Percentiles rank a stretch among this genome's conserved stretches.
Evolutionary conservation across 2,797 vertebrate genomes (phyloP).

Genomic region (Trachops cirrhosus): DNA sequence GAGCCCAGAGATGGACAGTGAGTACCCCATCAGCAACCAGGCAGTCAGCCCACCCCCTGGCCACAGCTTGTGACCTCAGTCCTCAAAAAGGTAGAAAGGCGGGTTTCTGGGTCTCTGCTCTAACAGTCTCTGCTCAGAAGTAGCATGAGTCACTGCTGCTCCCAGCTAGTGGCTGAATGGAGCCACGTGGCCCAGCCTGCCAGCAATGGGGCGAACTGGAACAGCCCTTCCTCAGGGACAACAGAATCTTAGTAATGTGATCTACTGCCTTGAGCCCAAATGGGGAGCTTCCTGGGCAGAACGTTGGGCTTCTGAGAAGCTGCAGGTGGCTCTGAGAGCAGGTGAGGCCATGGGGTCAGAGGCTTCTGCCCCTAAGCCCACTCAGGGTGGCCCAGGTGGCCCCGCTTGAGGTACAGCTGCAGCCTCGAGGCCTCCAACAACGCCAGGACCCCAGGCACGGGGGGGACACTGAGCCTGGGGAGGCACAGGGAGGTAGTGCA

Average conservation of each 20-base stretch:
- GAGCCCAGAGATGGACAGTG: not conserved
- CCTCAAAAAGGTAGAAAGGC: not conserved
- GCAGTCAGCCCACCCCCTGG: not conserved
- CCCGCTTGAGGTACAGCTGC: not conserved
- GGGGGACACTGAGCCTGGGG: not conserved
- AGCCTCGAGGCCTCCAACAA: not conserved
- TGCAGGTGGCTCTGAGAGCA: not conserved
- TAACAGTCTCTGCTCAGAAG: not conserved
- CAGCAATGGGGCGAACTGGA: not conserved
- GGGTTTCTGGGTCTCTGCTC: not conserved
- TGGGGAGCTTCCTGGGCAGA: not conserved
- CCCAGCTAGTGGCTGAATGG: not conserved
- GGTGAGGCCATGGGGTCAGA: not conserved
- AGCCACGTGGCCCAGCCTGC: not conserved
- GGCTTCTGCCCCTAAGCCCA: not conserved
- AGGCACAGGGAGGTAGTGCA: not conserved
- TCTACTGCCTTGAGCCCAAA: not conserved
- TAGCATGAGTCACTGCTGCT: not conserved
- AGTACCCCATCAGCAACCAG: not conserved
- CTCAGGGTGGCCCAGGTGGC: not conserved
- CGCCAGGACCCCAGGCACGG: not conserved
- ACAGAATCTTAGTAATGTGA: not conserved
- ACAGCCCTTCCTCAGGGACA: not conserved
- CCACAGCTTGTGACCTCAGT: not conserved
- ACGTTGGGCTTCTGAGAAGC: not conserved